Percentiles rank a stretch among this genome's conserved stretches.
These are phyloP conservation scores for Malurus cyaneus DNA, from an alignment of 2,113 vertebrate species.

Conservation along the genomic window DNA sequence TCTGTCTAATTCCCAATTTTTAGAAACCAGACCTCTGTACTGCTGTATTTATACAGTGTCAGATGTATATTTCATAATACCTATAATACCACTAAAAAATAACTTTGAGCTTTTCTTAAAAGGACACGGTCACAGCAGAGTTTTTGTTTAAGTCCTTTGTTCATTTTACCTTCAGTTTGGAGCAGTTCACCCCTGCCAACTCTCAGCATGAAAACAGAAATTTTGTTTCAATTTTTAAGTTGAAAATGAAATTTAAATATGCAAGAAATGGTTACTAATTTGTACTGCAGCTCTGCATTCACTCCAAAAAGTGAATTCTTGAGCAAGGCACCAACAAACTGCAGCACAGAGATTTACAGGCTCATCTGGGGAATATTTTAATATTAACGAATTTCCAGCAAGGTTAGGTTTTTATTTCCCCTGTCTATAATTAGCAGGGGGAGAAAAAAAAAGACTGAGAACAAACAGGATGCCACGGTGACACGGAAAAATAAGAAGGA, in stretches of 20 bases:
- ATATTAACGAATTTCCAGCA: constrained; percentile 2
- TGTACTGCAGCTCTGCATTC: background rate
- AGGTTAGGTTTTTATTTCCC: background rate
- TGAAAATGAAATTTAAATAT: background rate
- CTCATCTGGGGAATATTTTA: constrained; percentile 20
- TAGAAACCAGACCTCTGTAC: background rate
- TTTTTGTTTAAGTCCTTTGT: background rate
- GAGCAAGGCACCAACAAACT: background rate
- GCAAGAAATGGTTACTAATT: background rate
- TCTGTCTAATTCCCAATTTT: background rate
- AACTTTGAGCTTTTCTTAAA: background rate
- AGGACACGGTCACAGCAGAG: background rate
- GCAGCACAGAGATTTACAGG: background rate
- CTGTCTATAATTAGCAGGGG: background rate
- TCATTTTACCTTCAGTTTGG: background rate
- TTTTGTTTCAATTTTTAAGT: background rate
- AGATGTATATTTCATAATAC: constrained; percentile 11
- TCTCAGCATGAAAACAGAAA: background rate
- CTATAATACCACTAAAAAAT: background rate
- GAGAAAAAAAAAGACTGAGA: background rate
- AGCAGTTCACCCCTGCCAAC: background rate
- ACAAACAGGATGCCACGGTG: background rate
- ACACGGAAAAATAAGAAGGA: background rate
- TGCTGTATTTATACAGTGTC: background rate
- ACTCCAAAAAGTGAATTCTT: background rate